phyloP scores from a whole-genome alignment of 2,888 invertebrate genomes.

The Drosophila anomelani region DNA sequence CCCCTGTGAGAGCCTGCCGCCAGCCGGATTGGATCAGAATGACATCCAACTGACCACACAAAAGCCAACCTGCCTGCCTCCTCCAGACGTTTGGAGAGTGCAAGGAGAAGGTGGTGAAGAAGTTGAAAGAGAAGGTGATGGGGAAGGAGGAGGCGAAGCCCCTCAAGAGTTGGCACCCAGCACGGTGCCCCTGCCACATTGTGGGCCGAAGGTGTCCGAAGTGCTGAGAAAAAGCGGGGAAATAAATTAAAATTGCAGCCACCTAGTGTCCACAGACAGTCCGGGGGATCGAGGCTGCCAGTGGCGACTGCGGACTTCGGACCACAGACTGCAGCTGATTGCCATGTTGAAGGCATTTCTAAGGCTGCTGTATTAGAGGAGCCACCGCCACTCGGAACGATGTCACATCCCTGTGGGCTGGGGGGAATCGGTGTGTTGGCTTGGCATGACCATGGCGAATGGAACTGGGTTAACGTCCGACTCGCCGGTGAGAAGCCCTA shows the following conservation, averaged over 20 bases:
- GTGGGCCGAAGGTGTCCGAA: conserved; percentile 43
- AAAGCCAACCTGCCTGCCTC: conserved; percentile 35
- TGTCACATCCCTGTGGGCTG: conserved; percentile 30
- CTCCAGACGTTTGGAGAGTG: not conserved
- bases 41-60: conserved; percentile 61
- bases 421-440: conserved; percentile 3
- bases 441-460: conserved; percentile 39
- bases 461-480: conserved; percentile 70
- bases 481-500: conserved; percentile 57
- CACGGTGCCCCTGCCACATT: conserved; percentile 41
- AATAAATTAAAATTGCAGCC: conserved; percentile 65
- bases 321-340: conserved; percentile 44
- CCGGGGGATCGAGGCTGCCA: conserved; percentile 33
- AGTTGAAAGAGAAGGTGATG: not conserved
- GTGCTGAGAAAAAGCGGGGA: conserved; percentile 47
- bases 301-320: conserved; percentile 11
- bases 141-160: conserved; percentile 54
- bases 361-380: conserved; percentile 67
- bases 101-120: conserved; percentile 7
- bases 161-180: conserved; percentile 59
- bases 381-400: conserved; percentile 35
- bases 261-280: conserved; percentile 50
- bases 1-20: conserved; percentile 29
- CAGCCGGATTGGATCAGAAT: conserved; percentile 40
- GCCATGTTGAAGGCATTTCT: conserved; percentile 58